Percentiles rank a stretch among this genome's conserved stretches.
These are phyloP conservation scores for Astreopora myriophthalma DNA, from an alignment of 64 coral and sea anemone genomes.

Conservation along the genomic window DNA sequence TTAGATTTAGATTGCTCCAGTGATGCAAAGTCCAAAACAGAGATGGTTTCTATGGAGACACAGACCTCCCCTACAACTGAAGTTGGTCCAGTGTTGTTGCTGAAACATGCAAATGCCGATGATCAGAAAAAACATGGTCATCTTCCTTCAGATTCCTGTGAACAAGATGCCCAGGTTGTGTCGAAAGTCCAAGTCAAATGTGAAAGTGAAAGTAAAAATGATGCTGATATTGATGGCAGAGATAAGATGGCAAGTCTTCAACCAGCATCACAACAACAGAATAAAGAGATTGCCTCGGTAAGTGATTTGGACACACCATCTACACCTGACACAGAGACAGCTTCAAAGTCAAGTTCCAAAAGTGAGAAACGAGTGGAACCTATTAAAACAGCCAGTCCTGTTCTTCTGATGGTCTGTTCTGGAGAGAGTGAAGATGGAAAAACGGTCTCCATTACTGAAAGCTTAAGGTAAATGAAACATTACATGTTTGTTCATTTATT, in stretches of 20 bases:
- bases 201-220: not conserved
- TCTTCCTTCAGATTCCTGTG: not conserved
- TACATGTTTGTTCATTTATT: too few relatives aligned
- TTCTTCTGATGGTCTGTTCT: slow-evolving; percentile 71
- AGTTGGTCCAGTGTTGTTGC: not conserved
- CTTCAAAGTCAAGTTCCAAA: not conserved
- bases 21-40: not conserved
- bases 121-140: not conserved
- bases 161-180: not conserved
- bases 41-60: slow-evolving; percentile 32
- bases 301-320: not conserved
- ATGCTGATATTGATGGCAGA: not conserved
- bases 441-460: slow-evolving; percentile 81
- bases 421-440: slow-evolving; percentile 12
- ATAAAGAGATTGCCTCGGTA: not conserved
- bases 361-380: not conserved
- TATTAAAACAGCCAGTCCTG: slow-evolving; percentile 23
- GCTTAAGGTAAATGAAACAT: slow-evolving; percentile 64
- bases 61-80: slow-evolving; percentile 39
- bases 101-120: not conserved
- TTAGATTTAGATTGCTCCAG: not conserved
- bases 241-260: slow-evolving; percentile 10
- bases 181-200: not conserved
- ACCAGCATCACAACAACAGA: not conserved
- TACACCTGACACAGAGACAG: not conserved